phyloP scores from a whole-genome alignment of 2,888 invertebrate species.

The Epirrhoe alternata region DNA sequence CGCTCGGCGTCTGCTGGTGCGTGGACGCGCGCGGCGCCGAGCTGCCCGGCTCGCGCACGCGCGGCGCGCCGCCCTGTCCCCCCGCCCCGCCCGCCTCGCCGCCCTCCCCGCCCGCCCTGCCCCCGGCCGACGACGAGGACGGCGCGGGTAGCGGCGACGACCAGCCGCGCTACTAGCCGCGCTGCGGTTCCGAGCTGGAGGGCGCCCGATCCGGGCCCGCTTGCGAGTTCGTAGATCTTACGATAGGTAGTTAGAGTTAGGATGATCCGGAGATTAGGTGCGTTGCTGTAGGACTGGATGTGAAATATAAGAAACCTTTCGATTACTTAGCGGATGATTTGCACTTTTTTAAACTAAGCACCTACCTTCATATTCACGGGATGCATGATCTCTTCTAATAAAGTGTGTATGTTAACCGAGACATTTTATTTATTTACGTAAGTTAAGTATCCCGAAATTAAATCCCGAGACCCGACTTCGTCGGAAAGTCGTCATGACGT shows the following conservation, averaged over 20 bases:
- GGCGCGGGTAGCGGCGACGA: conserved; percentile 76
- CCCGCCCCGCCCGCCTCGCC: conserved; percentile 58
- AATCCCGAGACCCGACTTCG: no score
- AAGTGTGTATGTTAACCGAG: conserved; percentile 18
- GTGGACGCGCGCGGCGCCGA: conserved; percentile 96
- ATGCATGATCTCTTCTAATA: conserved; percentile 21
- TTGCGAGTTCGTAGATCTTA: neutral
- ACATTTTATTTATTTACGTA: neutral
- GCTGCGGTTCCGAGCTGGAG: neutral
- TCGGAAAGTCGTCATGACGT: no score
- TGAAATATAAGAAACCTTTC: neutral
- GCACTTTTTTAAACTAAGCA: conserved; percentile 20
- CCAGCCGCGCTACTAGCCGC: conserved; percentile 38
- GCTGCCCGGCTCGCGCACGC: conserved; percentile 86
- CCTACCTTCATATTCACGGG: conserved; percentile 2
- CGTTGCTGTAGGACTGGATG: neutral
- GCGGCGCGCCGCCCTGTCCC: conserved; percentile 57
- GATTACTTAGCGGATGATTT: conserved; percentile 16
- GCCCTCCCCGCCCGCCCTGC: conserved; percentile 73
- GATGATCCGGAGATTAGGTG: neutral
- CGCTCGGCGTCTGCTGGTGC: conserved; percentile 96
- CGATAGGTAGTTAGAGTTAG: neutral
- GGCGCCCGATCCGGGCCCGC: neutral
- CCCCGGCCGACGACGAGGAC: conserved; percentile 90
- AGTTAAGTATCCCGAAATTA: no score